Evolutionary conservation across 2,888 invertebrate species (phyloP), one percentile per base, ranked within the genome.

Genomic region (Chorisops tibialis): DNA sequence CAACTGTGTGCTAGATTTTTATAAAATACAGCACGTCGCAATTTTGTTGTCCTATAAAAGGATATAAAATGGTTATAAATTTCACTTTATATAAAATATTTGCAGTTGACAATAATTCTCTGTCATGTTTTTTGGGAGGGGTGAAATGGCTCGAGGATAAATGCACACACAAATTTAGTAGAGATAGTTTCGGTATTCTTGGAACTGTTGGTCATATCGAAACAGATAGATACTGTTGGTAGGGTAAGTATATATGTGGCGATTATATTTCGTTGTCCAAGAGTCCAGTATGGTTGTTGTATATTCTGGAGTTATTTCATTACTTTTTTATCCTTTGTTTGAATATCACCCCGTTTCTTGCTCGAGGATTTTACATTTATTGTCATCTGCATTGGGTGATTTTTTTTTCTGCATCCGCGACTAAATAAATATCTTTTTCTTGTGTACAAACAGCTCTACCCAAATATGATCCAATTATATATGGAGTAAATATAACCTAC

Each of bases 391-490:
- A 41, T 9, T 16, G 41, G 16, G n/a, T 41, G 6, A 11, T 41
- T 16, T 37, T 9, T 37, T 37, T 37, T 9, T 7, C 37, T 37
- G 7, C 7, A 30, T 30, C 30, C 30, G 5, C 30, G 30, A 30
- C 30, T 30, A 9, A 5, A 30, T 30, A 30, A 51, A 35, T 35
- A 16, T 51, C 16, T 38, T 38, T 38, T 49, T 61, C 51, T 54
- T 54, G 54, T 59, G 22, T 63, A 35, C 38, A 56, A 65, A 3
- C 62, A 76, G 76, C 75, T 5, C 62, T 77, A 30, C 76, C 76
- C 0, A 74, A 75, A 58, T 73, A 72, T 61, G 74, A 76, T 71
- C 76, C 76, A 11, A 67, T 72, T 6, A 76, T 76, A 63, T 73
- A 72, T 68, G 74, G 72, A 64, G 72, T 76, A 61, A 70, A 70